Evolutionary conservation across 2,888 invertebrate genomes (phyloP).

Genomic region (Acronicta alni): DNA sequence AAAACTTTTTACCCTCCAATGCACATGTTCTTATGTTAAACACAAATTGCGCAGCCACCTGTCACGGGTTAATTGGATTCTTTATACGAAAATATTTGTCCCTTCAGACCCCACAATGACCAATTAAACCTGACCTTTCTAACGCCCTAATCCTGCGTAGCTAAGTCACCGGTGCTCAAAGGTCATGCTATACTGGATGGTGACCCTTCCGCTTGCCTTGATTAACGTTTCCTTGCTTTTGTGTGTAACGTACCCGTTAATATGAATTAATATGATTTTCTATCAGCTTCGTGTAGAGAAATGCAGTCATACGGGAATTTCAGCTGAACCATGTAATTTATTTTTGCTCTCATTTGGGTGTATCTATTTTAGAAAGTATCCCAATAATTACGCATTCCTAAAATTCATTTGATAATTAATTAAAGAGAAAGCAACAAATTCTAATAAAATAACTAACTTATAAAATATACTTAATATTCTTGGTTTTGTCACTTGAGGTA

Average conservation of each 20-base stretch:
- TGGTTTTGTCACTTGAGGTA: too few species aligned
- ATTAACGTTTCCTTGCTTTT: constrained; percentile 75
- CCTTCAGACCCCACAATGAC: constrained; percentile 63
- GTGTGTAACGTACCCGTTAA: constrained; percentile 69
- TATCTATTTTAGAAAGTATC: constrained; percentile 1
- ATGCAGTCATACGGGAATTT: constrained; percentile 48
- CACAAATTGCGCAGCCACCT: constrained; percentile 71
- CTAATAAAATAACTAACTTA: too few species aligned
- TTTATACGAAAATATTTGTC: constrained; percentile 77
- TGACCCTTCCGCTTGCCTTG: constrained; percentile 77
- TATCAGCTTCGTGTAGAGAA: constrained; percentile 39
- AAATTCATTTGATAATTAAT: too few species aligned
- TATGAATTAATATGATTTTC: constrained; percentile 69
- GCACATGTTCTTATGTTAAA: constrained; percentile 69
- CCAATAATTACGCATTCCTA: background rate
- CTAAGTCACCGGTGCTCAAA: constrained; percentile 46
- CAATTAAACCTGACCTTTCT: constrained; percentile 62
- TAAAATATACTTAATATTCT: too few species aligned
- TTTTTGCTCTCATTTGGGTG: constrained; percentile 28
- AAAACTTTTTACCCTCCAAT: constrained; percentile 64
- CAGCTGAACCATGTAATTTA: constrained; percentile 39
- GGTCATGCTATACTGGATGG: constrained; percentile 63
- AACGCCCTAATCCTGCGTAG: constrained; percentile 36
- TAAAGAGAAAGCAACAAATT: too few species aligned
- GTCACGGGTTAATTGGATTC: constrained; percentile 82